Evolutionary conservation across 2,113 vertebrate genomes (phyloP), one percentile per base, ranked within the genome.

Genomic region (Spea multiplicata): DNA sequence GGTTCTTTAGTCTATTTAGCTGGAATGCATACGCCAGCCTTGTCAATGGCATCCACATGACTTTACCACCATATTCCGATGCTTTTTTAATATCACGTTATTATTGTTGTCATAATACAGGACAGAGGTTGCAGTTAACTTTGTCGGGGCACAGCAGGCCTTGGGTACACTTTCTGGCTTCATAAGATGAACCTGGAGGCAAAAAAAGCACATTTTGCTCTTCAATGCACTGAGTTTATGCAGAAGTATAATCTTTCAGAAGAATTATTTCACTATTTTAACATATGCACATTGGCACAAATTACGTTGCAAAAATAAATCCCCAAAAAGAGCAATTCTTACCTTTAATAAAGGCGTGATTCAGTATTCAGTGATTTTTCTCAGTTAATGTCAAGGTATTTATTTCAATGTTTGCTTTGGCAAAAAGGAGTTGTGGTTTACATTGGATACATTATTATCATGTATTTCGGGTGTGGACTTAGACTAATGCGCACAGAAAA

Each of bases 1-100:
- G 30, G 9, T 52, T 52, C 50, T 6, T 52, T 10, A 52, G 50
- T 10, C 50, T 52, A 10, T 52, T 52, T 52, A 7, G 50, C 9
- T 52, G 9, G 50, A 52, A 52, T 52, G 9, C 50, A 7, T 52
- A 52, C 9, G 50, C 1, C 9, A 52, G 9, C 68, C 71, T 73
- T 4, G 0, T 88, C 89, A 98, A 86, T 96, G 91, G 84, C 97
- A 98, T 17, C 96, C 96, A 0, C 96, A 98, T 0, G 94, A 94
- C 84, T 97, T 97, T n/a, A 97, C 97, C 88, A 98, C 96, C 96
- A 98, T 98, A 88, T 98, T 98, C 4, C 97, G 91, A 48, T 98
- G 95, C 74, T 97, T 98, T 75, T 97, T 97, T 48, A 98, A 93
- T 88, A 98, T 98, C 64, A 98, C 96, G 3, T 98, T 98, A 93